A percentile compares a stretch with the other conserved stretches of the same genome.
phyloP scores from a whole-genome alignment of 2,888 invertebrate species.

The Amiota communis region DNA sequence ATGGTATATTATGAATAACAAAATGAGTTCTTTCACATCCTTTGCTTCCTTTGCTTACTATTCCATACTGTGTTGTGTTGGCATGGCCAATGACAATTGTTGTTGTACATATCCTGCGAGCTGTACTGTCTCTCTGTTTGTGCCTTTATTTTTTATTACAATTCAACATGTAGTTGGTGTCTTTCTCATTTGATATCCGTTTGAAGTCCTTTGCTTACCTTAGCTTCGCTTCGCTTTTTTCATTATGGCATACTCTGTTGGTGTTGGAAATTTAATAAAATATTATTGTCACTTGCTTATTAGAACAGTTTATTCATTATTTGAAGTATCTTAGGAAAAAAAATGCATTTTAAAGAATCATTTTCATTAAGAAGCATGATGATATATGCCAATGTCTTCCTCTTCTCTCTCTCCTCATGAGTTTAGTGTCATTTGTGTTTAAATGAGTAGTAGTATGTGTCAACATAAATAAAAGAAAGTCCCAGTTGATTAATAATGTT shows the following conservation, averaged over 20 bases:
- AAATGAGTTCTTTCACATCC: neutral
- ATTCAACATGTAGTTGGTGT: conserved; percentile 15
- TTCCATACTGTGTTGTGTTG: neutral
- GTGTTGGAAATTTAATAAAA: conserved; percentile 13
- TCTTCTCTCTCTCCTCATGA: neutral
- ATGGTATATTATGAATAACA: conserved; percentile 10
- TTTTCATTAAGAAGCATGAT: neutral
- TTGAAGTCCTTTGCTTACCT: neutral
- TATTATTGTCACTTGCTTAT: conserved; percentile 7
- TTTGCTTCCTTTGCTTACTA: neutral
- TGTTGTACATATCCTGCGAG: too few species aligned
- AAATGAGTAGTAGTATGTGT: conserved; percentile 34
- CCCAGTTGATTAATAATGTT: conserved; percentile 62
- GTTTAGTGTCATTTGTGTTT: neutral
- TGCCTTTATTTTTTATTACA: neutral
- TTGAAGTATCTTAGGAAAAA: too few species aligned
- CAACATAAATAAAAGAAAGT: conserved; percentile 63
- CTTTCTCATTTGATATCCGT: neutral
- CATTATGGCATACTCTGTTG: neutral
- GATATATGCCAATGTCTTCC: neutral
- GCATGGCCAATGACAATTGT: too few species aligned
- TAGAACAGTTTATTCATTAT: neutral
- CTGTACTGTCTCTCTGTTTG: neutral
- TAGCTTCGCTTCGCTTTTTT: neutral
- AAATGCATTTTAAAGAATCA: neutral